Percentiles rank a stretch among this genome's conserved stretches.
These are phyloP conservation scores for Drosophila cracens DNA, from an alignment of 2,888 invertebrate genomes.

Conservation along the genomic window DNA sequence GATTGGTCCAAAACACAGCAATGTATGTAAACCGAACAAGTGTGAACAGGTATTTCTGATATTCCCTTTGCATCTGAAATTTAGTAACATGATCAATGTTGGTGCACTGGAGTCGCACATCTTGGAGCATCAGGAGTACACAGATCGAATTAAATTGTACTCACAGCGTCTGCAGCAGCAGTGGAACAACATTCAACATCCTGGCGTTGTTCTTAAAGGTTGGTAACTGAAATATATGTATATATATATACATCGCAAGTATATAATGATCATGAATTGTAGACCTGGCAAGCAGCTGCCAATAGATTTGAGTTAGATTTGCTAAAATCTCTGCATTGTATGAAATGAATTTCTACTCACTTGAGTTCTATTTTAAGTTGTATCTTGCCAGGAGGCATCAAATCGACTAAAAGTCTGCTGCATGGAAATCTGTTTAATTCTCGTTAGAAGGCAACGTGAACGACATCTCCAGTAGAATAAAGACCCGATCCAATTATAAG, in stretches of 20 bases:
- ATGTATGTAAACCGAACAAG: slow-evolving; percentile 87
- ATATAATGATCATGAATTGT: neutral
- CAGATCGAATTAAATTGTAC: slow-evolving; percentile 92
- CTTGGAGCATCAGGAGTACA: slow-evolving; percentile 94
- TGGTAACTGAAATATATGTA: neutral
- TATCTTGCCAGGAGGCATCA: neutral
- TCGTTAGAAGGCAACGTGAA: neutral
- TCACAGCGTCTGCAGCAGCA: slow-evolving; percentile 86
- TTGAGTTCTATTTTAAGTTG: neutral
- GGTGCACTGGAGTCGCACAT: slow-evolving; percentile 95
- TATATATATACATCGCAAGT: neutral
- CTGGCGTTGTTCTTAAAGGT: slow-evolving; percentile 80
- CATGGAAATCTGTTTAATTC: neutral
- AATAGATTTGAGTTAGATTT: neutral
- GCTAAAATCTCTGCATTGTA: neutral
- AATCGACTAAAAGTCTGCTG: neutral
- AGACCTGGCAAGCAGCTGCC: neutral
- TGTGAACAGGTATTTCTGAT: neutral
- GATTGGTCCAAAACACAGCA: slow-evolving; percentile 95
- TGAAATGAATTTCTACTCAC: neutral
- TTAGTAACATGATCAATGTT: slow-evolving; percentile 97
- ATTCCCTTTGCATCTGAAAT: slow-evolving; percentile 1
- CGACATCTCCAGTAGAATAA: neutral
- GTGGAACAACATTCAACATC: slow-evolving; percentile 84
- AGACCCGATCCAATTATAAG: neutral